Base-by-base conservation (phyloP, 2,113 vertebrate genomes). In the Hemibagrus wyckioides region DNA sequence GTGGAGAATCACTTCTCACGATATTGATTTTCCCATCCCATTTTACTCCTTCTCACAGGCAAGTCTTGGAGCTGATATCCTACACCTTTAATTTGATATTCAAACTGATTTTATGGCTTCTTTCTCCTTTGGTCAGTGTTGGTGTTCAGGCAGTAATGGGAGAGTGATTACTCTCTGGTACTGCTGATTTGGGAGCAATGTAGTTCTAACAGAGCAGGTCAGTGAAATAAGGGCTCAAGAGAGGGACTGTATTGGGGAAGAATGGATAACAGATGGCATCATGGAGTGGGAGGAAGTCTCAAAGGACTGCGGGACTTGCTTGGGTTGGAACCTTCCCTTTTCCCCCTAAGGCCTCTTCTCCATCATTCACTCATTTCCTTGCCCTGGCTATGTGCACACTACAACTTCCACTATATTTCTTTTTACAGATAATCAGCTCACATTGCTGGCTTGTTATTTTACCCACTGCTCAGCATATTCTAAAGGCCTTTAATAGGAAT, bases 261-360 rank as follows among this genome's bases (percentile, higher is more conserved):
- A 76, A 69, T 73, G 50, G 15, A 84, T 87, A 76, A 73, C 90
- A 90, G 85, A 90, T 89, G 87, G 77, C 44, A 79, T 85, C 19
- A 52, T 86, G n/a, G 65, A 39, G 56, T 67, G 63, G 41, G 52
- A 54, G 33, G 15, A 67, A 9, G 69, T 84, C 69, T 88, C 44
- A 19, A 85, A 80, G 79, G 85, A 86, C 59, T 14, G 2, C 52
- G 57, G 23, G 61, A 82, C 75, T 85, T 73, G 50, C 73, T 86
- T 44, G 50, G 63, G 50, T 56, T 85, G 65, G 41, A 71, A 30
- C 61, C 67, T 61, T 61, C 54, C 48, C 10, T 67, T 50, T 50
- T 30, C n/a, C 50, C 59, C 73, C 75, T 80, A 25, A 44, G 50
- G 88, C 17, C 57, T 63, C 80, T 79, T 30, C 25, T 36, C 69